Percentiles rank a stretch among this genome's conserved stretches.
phyloP scores from a whole-genome alignment of 1,140 invertebrate genomes.

The Theocolax elegans region DNA sequence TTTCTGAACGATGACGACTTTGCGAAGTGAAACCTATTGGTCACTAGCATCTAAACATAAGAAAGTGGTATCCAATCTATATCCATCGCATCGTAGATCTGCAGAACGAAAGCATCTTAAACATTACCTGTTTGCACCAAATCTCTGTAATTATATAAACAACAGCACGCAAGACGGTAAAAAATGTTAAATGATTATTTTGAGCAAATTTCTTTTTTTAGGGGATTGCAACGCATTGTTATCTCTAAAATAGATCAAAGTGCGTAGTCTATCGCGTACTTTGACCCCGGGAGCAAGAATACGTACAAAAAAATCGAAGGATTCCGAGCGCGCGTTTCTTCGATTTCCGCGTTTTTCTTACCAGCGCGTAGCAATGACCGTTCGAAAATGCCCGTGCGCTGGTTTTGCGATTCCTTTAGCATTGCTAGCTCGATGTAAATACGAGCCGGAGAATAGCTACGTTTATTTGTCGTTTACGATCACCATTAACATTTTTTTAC shows the following conservation, averaged over 20 bases:
- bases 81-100: no score
- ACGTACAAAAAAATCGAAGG: slow-evolving; percentile 28
- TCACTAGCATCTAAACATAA: no score
- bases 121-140: no score
- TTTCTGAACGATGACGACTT: no score
- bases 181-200: background rate
- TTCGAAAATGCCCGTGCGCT: slow-evolving; percentile 25
- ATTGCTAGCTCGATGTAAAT: slow-evolving; percentile 5
- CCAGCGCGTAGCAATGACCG: slow-evolving; percentile 18
- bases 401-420: slow-evolving; percentile 33
- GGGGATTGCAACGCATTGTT: slow-evolving; percentile 30
- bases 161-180: no score
- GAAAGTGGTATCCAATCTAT: no score
- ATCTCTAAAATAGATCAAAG: slow-evolving; percentile 44
- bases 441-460: background rate
- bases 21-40: no score
- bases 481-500: no score
- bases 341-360: slow-evolving; percentile 41
- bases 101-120: no score
- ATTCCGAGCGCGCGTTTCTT: slow-evolving; percentile 21
- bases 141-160: slow-evolving; percentile 23
- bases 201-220: slow-evolving; percentile 28
- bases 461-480: background rate
- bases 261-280: slow-evolving; percentile 28
- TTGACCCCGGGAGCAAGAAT: slow-evolving; percentile 20